phyloP scores from a whole-genome alignment of 92 coral and sea anemone genomes.

The Parazoanthus atlanticus region DNA sequence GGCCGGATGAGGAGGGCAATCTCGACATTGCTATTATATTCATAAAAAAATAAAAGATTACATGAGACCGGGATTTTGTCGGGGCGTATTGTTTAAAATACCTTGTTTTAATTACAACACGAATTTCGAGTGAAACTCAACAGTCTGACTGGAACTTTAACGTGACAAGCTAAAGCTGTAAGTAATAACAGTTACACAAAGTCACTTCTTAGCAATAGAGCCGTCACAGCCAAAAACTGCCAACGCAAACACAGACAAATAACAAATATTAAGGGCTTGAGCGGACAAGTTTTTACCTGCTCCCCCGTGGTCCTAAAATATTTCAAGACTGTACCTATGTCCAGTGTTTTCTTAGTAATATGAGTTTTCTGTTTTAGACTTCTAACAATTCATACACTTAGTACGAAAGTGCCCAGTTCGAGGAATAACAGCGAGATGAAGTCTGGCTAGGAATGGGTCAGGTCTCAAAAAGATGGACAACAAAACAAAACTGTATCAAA shows the following conservation, averaged over 20 bases:
- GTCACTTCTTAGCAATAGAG: background rate
- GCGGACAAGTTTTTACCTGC: background rate
- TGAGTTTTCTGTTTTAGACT: background rate
- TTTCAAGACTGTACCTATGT: background rate
- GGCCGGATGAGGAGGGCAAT: slow-evolving; percentile 17
- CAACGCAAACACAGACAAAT: background rate
- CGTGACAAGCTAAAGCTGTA: slow-evolving; percentile 9
- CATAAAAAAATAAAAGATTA: slow-evolving; percentile 1
- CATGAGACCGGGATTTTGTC: slow-evolving; percentile 15
- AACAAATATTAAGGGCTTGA: background rate
- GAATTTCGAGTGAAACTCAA: slow-evolving; percentile 2
- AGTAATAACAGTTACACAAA: background rate
- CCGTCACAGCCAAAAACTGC: background rate
- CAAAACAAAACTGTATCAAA: slow-evolving; percentile 17
- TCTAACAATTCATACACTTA: background rate
- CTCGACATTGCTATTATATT: background rate
- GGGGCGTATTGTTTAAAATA: slow-evolving; percentile 1
- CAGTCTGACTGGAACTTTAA: background rate
- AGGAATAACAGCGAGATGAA: slow-evolving; percentile 11
- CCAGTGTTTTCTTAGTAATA: background rate
- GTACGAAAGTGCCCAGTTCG: background rate
- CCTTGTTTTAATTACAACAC: slow-evolving; percentile 1
- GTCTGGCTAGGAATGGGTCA: slow-evolving; percentile 31
- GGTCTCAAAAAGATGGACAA: background rate
- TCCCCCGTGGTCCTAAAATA: background rate